These are phyloP conservation scores for Thamnophis elegans DNA, from an alignment of 2,797 vertebrate species.

Conservation along the genomic window DNA sequence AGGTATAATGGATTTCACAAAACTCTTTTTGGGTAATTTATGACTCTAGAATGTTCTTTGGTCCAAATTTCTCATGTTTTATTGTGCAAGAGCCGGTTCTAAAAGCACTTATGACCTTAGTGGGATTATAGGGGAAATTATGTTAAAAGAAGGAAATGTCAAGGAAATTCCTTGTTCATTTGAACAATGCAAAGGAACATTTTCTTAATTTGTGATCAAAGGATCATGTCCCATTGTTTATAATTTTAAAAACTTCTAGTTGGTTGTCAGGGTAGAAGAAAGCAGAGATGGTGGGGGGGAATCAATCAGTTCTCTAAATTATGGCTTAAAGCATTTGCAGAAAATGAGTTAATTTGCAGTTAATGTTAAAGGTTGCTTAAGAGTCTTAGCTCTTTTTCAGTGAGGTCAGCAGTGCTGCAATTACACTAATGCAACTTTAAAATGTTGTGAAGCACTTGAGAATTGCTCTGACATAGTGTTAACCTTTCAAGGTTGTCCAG, in stretches of 20 bases:
- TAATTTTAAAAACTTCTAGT: conserved; percentile 22
- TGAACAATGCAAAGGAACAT: rapidly evolving
- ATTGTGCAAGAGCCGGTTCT: conserved; percentile 55
- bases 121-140: conserved; percentile 32
- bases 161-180: not conserved
- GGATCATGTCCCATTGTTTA: not conserved
- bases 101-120: conserved; percentile 29
- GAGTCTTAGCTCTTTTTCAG: conserved; percentile 15
- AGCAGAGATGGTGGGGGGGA: not conserved
- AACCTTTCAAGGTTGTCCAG: not conserved
- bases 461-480: not conserved
- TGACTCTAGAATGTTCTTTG: conserved; percentile 55
- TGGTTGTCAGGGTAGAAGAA: conserved; percentile 9
- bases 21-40: not conserved
- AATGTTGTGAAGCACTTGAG: not conserved
- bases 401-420: conserved; percentile 10
- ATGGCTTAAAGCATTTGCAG: conserved; percentile 13
- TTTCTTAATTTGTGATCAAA: not conserved
- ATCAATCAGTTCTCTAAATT: conserved; percentile 8
- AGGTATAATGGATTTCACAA: not conserved
- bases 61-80: conserved; percentile 49
- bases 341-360: conserved; percentile 26
- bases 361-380: conserved; percentile 24
- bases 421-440: not conserved
- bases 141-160: conserved; percentile 19